Evolutionary conservation across 2,888 invertebrate genomes (phyloP).

Genomic region (Leptinotarsa peninsularis): DNA sequence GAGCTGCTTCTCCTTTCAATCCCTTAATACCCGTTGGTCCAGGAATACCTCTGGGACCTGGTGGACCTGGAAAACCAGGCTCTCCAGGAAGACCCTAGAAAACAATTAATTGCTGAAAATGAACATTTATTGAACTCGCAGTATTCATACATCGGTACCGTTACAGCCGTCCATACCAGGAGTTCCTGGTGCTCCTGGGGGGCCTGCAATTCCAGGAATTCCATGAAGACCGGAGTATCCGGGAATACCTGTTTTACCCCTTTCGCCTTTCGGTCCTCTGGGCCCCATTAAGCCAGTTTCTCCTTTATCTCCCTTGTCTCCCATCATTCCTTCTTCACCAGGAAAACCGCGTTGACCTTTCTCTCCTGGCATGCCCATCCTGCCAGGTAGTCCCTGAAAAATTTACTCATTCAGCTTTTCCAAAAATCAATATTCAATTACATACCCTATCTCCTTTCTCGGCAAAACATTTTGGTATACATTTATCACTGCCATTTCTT

Average conservation of each 20-base stretch:
- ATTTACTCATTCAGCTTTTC: not conserved
- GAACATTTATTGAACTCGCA: constrained; percentile 25
- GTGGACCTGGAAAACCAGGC: constrained; percentile 76
- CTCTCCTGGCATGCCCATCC: constrained; percentile 78
- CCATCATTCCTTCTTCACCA: constrained; percentile 86
- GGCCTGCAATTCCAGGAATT: constrained; percentile 78
- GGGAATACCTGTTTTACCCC: constrained; percentile 87
- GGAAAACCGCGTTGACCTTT: constrained; percentile 84
- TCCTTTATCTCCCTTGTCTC: constrained; percentile 90
- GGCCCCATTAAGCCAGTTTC: constrained; percentile 86
- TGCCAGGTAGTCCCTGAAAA: constrained; percentile 79
- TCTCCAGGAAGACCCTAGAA: constrained; percentile 80
- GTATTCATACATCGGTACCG: constrained; percentile 85
- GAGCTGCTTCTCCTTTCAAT: constrained; percentile 85
- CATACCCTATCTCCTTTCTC: constrained; percentile 84
- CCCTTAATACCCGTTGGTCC: constrained; percentile 78
- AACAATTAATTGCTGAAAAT: constrained; percentile 16
- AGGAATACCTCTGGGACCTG: constrained; percentile 82
- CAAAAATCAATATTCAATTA: constrained; percentile 1
- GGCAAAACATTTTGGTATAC: constrained; percentile 88
- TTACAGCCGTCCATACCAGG: constrained; percentile 96
- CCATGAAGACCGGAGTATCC: constrained; percentile 86
- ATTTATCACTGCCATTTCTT: constrained; percentile 73
- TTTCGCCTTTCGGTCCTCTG: constrained; percentile 85
- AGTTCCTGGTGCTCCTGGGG: constrained; percentile 78